These are phyloP conservation scores for Halyomorpha halys DNA, from an alignment of 1,140 invertebrate species.

Conservation along the genomic window DNA sequence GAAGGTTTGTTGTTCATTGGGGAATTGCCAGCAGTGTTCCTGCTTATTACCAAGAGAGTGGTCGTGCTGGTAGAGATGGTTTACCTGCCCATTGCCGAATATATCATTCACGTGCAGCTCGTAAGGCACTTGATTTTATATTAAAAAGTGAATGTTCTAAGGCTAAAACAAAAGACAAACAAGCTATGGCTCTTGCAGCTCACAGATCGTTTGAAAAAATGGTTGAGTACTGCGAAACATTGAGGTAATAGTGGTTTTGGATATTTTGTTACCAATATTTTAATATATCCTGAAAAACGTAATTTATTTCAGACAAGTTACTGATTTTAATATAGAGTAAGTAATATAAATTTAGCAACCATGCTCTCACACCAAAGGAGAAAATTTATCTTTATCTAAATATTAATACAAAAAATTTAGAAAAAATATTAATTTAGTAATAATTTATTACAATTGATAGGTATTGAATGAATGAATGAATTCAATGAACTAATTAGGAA, in stretches of 20 bases:
- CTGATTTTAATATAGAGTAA: too few species aligned
- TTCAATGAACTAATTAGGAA: too few species aligned
- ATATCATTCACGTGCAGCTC: conserved; percentile 66
- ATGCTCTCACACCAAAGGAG: too few species aligned
- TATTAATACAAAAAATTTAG: too few species aligned
- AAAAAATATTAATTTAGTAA: too few species aligned
- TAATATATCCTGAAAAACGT: too few species aligned
- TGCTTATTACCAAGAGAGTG: conserved; percentile 52
- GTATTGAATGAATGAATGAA: too few species aligned
- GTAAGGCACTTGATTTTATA: conserved; percentile 68
- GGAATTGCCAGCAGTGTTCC: conserved; percentile 69
- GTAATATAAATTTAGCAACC: too few species aligned
- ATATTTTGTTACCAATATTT: too few species aligned
- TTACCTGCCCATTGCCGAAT: conserved; percentile 46
- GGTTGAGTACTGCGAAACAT: conserved; percentile 63
- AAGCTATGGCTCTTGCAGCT: conserved; percentile 47
- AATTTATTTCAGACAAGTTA: too few species aligned
- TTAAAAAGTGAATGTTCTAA: conserved; percentile 55
- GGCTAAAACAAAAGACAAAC: conserved; percentile 43
- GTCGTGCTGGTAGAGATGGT: conserved; percentile 54
- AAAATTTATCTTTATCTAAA: too few species aligned
- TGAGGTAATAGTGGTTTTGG: conserved; percentile 39
- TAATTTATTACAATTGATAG: too few species aligned
- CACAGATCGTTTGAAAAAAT: conserved; percentile 64
- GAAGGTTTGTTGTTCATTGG: conserved; percentile 85